A percentile compares a stretch with the other conserved stretches of the same genome.
phyloP scores from a whole-genome alignment of 64 coral and sea anemone genomes.

The Stichodactyla mertensii region DNA sequence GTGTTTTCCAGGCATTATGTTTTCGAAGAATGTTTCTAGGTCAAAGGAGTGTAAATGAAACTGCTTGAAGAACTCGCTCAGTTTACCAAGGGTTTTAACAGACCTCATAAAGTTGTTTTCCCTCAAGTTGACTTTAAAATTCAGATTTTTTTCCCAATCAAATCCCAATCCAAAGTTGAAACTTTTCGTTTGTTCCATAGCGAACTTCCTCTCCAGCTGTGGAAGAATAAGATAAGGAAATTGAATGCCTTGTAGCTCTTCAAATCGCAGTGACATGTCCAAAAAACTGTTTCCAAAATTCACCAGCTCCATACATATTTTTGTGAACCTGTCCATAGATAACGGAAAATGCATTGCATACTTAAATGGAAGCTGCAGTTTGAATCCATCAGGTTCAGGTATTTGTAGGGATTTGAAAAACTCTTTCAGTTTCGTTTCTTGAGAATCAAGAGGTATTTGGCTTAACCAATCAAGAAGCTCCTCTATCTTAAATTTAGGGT shows the following conservation, averaged over 20 bases:
- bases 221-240: constrained; percentile 45
- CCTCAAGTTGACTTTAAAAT: constrained; percentile 64
- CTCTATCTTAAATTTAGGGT: constrained; percentile 56
- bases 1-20: constrained; percentile 47
- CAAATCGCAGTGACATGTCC: constrained; percentile 55
- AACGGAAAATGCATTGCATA: constrained; percentile 58
- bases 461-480: constrained; percentile 50
- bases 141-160: constrained; percentile 69
- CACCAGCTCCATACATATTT: constrained; percentile 35
- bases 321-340: constrained; percentile 62
- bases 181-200: neutral
- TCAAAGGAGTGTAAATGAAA: constrained; percentile 56
- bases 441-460: constrained; percentile 35
- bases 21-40: constrained; percentile 51
- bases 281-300: constrained; percentile 68
- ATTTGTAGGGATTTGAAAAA: constrained; percentile 58
- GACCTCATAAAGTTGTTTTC: constrained; percentile 46
- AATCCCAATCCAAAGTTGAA: constrained; percentile 84
- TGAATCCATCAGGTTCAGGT: constrained; percentile 52
- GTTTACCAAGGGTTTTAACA: constrained; percentile 18
- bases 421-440: constrained; percentile 59
- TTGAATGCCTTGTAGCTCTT: constrained; percentile 29
- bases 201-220: constrained; percentile 17
- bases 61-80: constrained; percentile 53
- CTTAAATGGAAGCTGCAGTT: constrained; percentile 68